A percentile compares a stretch with the other conserved stretches of the same genome.
Conservation (phyloP, 2,797 vertebrate genomes). For the Notamacropus eugenii region DNA sequence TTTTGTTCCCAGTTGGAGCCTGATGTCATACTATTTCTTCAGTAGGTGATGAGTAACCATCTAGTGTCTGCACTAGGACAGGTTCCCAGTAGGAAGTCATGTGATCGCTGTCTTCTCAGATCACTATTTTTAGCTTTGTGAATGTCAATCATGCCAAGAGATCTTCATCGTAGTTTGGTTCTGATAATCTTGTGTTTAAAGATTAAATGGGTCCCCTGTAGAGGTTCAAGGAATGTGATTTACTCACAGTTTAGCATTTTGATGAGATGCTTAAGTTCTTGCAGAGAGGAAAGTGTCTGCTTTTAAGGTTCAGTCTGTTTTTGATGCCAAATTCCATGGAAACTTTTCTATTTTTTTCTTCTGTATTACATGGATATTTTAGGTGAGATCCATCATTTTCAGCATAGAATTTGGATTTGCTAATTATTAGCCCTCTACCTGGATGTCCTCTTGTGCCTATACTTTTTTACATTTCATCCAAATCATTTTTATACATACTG, state of each 20-base stretch:
- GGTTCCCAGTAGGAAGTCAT: constrained; percentile 60
- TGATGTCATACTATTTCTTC: constrained; percentile 4
- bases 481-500: not conserved
- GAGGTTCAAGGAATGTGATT: constrained; percentile 65
- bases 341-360: constrained; percentile 35
- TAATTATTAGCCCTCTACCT: not conserved
- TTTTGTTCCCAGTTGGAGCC: constrained; percentile 33
- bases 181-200: constrained; percentile 56
- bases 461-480: not conserved
- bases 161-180: constrained; percentile 55
- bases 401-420: not conserved
- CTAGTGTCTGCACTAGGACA: constrained; percentile 58
- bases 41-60: constrained; percentile 43
- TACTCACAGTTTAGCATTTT: constrained; percentile 59
- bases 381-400: constrained; percentile 18
- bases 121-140: constrained; percentile 69
- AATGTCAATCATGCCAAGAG: constrained; percentile 68
- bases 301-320: constrained; percentile 41
- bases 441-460: not conserved
- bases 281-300: constrained; percentile 27
- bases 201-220: constrained; percentile 64
- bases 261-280: constrained; percentile 41
- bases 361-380: constrained; percentile 39
- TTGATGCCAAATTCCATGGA: constrained; percentile 20
- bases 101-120: constrained; percentile 68